phyloP scores from a whole-genome alignment of 2,888 invertebrate genomes.

The Flexamia atlantica region DNA sequence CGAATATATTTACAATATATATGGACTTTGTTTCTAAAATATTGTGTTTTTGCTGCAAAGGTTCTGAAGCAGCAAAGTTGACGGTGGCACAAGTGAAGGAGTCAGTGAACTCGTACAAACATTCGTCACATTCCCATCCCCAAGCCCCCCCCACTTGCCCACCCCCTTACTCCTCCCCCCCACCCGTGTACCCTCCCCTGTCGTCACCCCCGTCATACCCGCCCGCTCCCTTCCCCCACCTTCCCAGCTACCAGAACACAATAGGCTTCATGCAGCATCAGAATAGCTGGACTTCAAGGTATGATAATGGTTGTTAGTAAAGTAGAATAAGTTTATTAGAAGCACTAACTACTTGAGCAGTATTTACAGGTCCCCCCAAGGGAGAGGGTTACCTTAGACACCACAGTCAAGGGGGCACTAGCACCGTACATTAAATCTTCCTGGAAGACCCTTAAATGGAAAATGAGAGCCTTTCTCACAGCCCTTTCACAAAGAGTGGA shows the following conservation, averaged over 20 bases:
- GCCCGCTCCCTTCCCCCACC: neutral
- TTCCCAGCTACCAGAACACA: slow-evolving; percentile 25
- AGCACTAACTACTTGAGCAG: too few relatives aligned
- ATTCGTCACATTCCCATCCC: neutral
- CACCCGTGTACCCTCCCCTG: neutral
- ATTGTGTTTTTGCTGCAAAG: neutral
- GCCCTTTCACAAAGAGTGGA: too few relatives aligned
- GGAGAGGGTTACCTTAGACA: too few relatives aligned
- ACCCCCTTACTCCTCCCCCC: slow-evolving; percentile 45
- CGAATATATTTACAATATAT: too few relatives aligned
- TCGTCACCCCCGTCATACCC: slow-evolving; percentile 26
- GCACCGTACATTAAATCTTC: too few relatives aligned
- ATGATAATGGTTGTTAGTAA: neutral
- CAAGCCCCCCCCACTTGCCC: slow-evolving; percentile 24
- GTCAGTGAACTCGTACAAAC: slow-evolving; percentile 16
- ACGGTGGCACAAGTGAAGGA: slow-evolving; percentile 21
- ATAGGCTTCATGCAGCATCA: neutral
- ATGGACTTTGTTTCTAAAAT: too few relatives aligned
- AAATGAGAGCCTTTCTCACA: too few relatives aligned
- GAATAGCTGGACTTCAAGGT: slow-evolving; percentile 22
- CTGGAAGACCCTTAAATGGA: too few relatives aligned
- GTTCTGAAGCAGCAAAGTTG: slow-evolving; percentile 49
- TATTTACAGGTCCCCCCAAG: too few relatives aligned
- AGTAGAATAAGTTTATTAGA: too few relatives aligned
- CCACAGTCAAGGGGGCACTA: too few relatives aligned